These are phyloP conservation scores for Seriola rivoliana DNA, from an alignment of 2,113 vertebrate genomes.

Conservation along the genomic window DNA sequence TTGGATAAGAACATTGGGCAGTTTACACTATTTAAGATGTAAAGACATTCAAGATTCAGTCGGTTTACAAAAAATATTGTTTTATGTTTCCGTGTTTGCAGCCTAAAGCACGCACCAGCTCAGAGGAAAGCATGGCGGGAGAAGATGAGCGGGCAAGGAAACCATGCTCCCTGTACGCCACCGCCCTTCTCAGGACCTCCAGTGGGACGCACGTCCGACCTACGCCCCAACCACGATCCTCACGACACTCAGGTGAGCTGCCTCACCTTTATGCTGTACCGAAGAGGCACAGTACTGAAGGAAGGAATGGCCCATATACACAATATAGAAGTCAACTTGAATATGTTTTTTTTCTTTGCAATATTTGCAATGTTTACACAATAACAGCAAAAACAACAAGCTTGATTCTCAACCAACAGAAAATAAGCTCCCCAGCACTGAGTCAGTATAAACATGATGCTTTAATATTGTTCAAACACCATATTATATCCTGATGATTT, in stretches of 20 bases:
- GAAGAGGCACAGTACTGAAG: no score
- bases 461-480: no score
- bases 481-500: no score
- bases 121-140: conserved; percentile 80
- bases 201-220: conserved; percentile 84
- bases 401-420: no score
- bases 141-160: conserved; percentile 70
- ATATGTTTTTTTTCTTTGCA: not conserved
- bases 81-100: conserved; percentile 52
- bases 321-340: not conserved
- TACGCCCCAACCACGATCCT: conserved; percentile 49
- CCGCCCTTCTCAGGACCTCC: conserved; percentile 84
- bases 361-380: not conserved
- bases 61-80: not conserved
- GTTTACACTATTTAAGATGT: not conserved
- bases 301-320: no score
- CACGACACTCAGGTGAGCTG: conserved; percentile 85
- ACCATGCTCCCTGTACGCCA: conserved; percentile 48
- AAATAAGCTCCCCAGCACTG: no score
- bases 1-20: not conserved
- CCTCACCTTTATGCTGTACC: not conserved
- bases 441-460: no score
- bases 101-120: conserved; percentile 86
- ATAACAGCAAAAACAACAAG: no score
- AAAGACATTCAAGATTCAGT: not conserved